Percentiles rank a stretch among this genome's conserved stretches.
phyloP scores from a whole-genome alignment of 2,888 invertebrate species.

The Tenthredo amoena region DNA sequence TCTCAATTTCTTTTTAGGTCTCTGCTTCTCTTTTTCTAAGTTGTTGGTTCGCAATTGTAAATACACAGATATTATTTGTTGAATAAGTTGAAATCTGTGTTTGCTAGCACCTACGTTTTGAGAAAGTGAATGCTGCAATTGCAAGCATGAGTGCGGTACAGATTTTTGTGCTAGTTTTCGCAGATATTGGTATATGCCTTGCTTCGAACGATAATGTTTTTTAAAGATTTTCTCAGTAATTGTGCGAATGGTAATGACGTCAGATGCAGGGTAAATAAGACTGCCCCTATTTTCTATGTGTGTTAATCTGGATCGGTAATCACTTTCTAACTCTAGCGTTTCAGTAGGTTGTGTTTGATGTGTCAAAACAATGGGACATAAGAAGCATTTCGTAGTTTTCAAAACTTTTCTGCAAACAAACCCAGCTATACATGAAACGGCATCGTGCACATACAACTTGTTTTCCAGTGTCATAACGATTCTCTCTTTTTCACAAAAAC shows the following conservation, averaged over 20 bases:
- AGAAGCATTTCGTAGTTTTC: constrained; percentile 53
- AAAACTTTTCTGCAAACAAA: constrained; percentile 54
- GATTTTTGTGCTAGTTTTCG: not conserved
- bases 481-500: not conserved
- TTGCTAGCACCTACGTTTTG: not conserved
- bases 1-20: constrained; percentile 22
- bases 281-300: constrained; percentile 55
- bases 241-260: constrained; percentile 54
- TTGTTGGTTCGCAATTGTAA: constrained; percentile 20
- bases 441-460: constrained; percentile 17
- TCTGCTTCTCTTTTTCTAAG: not conserved
- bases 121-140: constrained; percentile 41
- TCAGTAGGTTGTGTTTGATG: not conserved
- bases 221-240: constrained; percentile 53
- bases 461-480: constrained; percentile 2
- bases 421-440: constrained; percentile 55
- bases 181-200: constrained; percentile 47
- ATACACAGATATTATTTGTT: constrained; percentile 11
- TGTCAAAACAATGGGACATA: constrained; percentile 41
- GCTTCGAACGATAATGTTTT: constrained; percentile 40
- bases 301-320: constrained; percentile 39
- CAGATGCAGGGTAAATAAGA: constrained; percentile 49
- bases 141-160: constrained; percentile 34
- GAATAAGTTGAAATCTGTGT: not conserved
- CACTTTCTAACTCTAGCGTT: not conserved